Conservation (phyloP, 2,888 invertebrate genomes). For the Spatulosminthurus flaviceps region DNA sequence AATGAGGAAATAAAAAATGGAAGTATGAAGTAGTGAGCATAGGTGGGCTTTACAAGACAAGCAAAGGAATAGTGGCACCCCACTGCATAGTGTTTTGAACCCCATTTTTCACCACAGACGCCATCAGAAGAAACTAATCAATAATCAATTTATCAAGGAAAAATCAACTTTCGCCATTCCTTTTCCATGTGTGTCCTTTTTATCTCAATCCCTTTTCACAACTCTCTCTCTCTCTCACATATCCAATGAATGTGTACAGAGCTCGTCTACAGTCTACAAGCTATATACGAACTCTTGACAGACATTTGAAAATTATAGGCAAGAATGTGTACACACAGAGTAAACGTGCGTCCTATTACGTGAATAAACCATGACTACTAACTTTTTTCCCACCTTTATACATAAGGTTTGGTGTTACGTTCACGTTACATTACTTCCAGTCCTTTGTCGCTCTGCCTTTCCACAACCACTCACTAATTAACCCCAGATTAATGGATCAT, state of each 20-base stretch:
- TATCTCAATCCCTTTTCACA: constrained; percentile 44
- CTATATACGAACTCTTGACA: constrained; percentile 1
- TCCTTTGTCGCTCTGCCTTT: constrained; percentile 33
- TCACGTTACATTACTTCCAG: constrained; percentile 37
- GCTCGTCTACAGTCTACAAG: not conserved
- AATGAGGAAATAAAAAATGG: constrained; percentile 26
- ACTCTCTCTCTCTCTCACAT: constrained; percentile 33
- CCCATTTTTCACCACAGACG: constrained; percentile 39
- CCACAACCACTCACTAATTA: constrained; percentile 43
- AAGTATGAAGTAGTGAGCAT: not conserved
- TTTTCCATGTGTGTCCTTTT: constrained; percentile 50
- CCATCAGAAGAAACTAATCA: constrained; percentile 62
- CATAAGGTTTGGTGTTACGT: constrained; percentile 23
- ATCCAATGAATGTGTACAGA: not conserved
- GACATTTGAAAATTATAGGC: constrained; percentile 26
- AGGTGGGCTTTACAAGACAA: constrained; percentile 41
- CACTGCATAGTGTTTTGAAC: constrained; percentile 42
- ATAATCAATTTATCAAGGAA: constrained; percentile 65
- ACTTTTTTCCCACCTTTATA: constrained; percentile 18
- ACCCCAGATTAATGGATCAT: constrained; percentile 45
- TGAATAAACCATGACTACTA: constrained; percentile 26
- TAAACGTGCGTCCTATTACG: constrained; percentile 18
- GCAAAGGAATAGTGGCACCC: constrained; percentile 44
- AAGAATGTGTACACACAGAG: not conserved
- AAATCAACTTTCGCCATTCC: constrained; percentile 63